phyloP scores from a whole-genome alignment of 2,888 invertebrate species.

The Siphlonurus alternatus region DNA sequence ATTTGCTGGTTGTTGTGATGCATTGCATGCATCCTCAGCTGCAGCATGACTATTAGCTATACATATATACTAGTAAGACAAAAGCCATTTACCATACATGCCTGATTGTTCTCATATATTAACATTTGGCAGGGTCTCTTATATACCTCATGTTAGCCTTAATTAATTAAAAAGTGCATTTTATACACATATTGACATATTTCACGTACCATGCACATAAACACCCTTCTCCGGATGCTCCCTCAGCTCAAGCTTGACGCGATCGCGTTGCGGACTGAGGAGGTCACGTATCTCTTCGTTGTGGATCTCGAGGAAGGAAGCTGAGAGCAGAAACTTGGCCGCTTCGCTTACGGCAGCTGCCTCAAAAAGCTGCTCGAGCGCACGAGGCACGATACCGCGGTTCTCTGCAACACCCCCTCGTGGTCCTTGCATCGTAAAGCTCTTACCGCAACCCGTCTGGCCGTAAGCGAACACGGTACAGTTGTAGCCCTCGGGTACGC shows the following conservation, averaged over 20 bases:
- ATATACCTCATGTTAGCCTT: too few species aligned
- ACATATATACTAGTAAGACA: background rate
- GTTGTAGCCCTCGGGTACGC: conserved; percentile 81
- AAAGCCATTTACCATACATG: background rate
- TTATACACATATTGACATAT: too few species aligned
- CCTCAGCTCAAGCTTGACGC: conserved; percentile 43
- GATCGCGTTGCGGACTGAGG: conserved; percentile 34
- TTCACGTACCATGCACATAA: conserved; percentile 37
- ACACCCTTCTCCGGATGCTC: conserved; percentile 47
- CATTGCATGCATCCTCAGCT: too few species aligned
- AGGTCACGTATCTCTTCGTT: conserved; percentile 63
- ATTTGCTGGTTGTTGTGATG: too few species aligned
- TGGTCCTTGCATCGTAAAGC: conserved; percentile 75
- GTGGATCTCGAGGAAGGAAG: conserved; percentile 72
- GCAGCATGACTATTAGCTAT: too few species aligned
- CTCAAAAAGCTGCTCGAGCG: conserved; percentile 81
- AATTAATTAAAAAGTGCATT: too few species aligned
- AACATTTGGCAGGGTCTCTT: too few species aligned
- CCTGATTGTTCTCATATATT: too few species aligned
- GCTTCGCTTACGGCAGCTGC: conserved; percentile 52
- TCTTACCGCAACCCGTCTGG: conserved; percentile 84
- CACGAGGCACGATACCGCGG: conserved; percentile 51
- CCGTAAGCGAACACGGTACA: conserved; percentile 88
- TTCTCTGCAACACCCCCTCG: conserved; percentile 19
- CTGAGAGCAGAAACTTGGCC: conserved; percentile 55